Evolutionary conservation across 1,140 invertebrate genomes (phyloP).

Genomic region (Drosophila kepulauana): DNA sequence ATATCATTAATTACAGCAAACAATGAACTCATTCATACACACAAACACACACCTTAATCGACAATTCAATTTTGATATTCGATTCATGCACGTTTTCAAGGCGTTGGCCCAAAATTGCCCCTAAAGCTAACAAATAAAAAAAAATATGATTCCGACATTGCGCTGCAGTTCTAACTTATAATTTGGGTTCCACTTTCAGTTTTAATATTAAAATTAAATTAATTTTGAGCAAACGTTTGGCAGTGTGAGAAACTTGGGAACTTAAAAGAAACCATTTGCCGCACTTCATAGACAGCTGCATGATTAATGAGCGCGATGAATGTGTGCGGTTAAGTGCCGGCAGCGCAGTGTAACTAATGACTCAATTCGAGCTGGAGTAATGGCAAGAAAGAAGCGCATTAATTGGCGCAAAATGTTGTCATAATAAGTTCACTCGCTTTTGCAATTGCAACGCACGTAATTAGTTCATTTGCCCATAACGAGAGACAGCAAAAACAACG

Average conservation of each 20-base stretch:
- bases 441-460: conserved; percentile 54
- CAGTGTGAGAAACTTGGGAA: conserved; percentile 50
- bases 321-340: conserved; percentile 1
- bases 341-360: conserved; percentile 35
- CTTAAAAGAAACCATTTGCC: conserved; percentile 41
- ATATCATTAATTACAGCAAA: conserved; percentile 71
- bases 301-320: conserved; percentile 65
- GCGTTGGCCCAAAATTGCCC: conserved; percentile 44
- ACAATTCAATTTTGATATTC: conserved; percentile 52
- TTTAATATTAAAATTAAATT: conserved; percentile 74
- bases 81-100: conserved; percentile 60
- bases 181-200: conserved; percentile 62
- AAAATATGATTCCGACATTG: conserved; percentile 40
- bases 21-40: conserved; percentile 24
- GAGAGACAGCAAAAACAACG: conserved; percentile 25
- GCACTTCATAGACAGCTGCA: conserved; percentile 37
- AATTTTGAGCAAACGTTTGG: conserved; percentile 8
- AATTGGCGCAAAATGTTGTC: conserved; percentile 54
- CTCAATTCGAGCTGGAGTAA: conserved; percentile 43
- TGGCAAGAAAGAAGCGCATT: conserved; percentile 44
- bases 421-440: conserved; percentile 53
- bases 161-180: conserved; percentile 59
- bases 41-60: conserved; percentile 53
- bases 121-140: conserved; percentile 6
- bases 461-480: conserved; percentile 56